Evolutionary conservation across 2,113 vertebrate genomes (phyloP).

Genomic region (Platysteira castanea): DNA sequence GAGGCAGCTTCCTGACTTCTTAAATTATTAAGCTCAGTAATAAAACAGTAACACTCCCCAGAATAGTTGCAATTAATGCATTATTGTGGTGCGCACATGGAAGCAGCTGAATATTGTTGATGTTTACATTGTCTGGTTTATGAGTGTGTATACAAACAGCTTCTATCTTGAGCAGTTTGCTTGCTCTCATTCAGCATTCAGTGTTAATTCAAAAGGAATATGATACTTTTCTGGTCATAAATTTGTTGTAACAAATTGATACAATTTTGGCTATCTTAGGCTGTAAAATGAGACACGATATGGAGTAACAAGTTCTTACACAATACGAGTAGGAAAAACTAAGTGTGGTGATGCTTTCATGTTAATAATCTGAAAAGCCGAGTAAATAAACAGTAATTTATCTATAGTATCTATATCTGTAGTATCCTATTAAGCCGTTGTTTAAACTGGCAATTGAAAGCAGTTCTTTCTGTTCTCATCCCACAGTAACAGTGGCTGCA

Average conservation of each 20-base stretch:
- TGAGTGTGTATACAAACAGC: neutral
- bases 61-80: neutral
- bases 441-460: neutral
- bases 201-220: neutral
- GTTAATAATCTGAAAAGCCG: neutral
- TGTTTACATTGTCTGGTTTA: neutral
- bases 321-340: neutral
- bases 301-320: neutral
- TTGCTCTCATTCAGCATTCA: neutral
- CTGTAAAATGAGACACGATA: neutral
- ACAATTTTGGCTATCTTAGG: rapidly evolving
- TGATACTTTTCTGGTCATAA: neutral
- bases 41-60: neutral
- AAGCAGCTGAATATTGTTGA: neutral
- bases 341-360: neutral
- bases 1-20: neutral
- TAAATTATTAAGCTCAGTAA: neutral
- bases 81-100: neutral
- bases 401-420: too few relatives aligned
- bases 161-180: neutral
- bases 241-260: neutral
- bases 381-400: neutral
- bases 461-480: neutral
- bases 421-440: neutral
- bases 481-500: neutral